Conservation (phyloP, 2,113 vertebrate genomes). For the Meleagris gallopavo region DNA sequence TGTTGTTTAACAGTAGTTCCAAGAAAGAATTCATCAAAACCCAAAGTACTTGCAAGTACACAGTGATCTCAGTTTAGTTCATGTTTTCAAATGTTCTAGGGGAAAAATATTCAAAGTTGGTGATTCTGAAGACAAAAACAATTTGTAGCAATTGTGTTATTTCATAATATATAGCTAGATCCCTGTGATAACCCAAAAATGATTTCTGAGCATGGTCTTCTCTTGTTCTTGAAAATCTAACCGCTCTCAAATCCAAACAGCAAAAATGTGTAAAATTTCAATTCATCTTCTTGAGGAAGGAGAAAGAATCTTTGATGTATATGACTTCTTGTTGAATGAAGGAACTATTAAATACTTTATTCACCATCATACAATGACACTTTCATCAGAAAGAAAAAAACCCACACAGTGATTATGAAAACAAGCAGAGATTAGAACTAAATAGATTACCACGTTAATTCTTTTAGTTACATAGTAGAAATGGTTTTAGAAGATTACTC, state of each 20-base stretch:
- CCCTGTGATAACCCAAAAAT: rapidly evolving
- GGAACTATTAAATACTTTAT: not conserved
- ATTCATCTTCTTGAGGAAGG: not conserved
- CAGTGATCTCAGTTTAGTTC: not conserved
- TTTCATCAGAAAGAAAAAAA: not conserved
- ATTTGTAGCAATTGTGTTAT: not conserved
- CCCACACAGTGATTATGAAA: not conserved
- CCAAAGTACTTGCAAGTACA: not conserved
- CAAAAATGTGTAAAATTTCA: not conserved
- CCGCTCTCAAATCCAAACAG: not conserved
- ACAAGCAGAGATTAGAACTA: not conserved
- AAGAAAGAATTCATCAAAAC: not conserved
- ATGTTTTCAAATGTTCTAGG: not conserved
- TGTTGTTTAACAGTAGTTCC: not conserved
- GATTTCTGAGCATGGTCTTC: rapidly evolving
- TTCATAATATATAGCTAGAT: not conserved
- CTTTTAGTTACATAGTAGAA: not conserved
- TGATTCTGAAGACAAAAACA: not conserved
- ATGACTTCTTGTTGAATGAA: not conserved
- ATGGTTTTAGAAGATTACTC: not conserved
- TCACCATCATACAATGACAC: not conserved
- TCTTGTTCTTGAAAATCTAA: not conserved
- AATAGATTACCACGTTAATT: not conserved
- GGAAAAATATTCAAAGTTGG: not conserved
- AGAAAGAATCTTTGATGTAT: not conserved